Conservation (phyloP, 2,113 vertebrate genomes). For the Zosterops borbonicus region DNA sequence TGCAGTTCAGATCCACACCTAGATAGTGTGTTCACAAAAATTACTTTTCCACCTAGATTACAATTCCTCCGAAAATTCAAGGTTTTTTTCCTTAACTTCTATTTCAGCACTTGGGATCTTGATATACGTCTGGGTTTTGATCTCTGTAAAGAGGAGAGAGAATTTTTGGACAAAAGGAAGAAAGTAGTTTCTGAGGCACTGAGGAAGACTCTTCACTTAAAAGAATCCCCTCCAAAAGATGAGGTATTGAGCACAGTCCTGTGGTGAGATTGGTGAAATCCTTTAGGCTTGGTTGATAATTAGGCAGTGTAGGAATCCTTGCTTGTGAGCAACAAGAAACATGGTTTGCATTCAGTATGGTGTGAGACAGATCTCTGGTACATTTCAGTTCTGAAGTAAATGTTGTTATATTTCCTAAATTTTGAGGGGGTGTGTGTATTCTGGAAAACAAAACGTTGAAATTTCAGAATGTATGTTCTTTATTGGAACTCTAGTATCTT, state of each 20-base stretch:
- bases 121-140: slow-evolving; percentile 83
- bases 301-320: background rate
- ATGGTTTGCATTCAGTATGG: background rate
- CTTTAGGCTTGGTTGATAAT: background rate
- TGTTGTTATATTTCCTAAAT: background rate
- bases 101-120: slow-evolving; percentile 70
- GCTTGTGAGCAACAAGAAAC: background rate
- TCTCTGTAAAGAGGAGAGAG: slow-evolving; percentile 78
- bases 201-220: slow-evolving; percentile 70
- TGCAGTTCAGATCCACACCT: background rate
- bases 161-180: slow-evolving; percentile 81
- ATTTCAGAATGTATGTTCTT: background rate
- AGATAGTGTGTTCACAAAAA: background rate
- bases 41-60: background rate
- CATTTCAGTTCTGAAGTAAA: background rate
- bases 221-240: slow-evolving; percentile 32
- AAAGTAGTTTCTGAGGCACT: slow-evolving; percentile 70
- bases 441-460: background rate
- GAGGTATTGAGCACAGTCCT: slow-evolving; percentile 68
- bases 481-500: background rate
- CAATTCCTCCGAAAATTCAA: background rate
- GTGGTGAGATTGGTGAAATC: background rate
- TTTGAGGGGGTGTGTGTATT: background rate
- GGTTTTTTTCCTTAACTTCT: background rate
- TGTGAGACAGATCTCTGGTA: background rate